phyloP scores from a whole-genome alignment of 2,888 invertebrate genomes.

The Drosophila lacicola region DNA sequence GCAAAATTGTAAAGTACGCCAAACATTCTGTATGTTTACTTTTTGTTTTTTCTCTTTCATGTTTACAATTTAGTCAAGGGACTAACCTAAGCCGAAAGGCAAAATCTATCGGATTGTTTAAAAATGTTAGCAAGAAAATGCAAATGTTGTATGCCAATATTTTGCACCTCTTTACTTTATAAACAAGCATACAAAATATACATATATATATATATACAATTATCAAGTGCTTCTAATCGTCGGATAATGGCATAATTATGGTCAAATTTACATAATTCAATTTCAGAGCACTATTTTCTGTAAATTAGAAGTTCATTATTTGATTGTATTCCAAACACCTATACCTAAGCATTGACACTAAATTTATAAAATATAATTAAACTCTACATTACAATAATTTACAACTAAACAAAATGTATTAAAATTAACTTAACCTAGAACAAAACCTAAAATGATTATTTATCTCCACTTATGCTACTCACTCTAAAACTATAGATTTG shows the following conservation, averaged over 20 bases:
- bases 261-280: slow-evolving; percentile 34
- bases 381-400: slow-evolving; percentile 70
- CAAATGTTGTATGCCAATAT: slow-evolving; percentile 32
- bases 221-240: slow-evolving; percentile 41
- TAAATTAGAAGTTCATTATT: slow-evolving; percentile 74
- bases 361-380: slow-evolving; percentile 65
- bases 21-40: slow-evolving; percentile 20
- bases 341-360: slow-evolving; percentile 53
- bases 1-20: slow-evolving; percentile 37
- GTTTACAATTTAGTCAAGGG: slow-evolving; percentile 11
- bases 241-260: not conserved
- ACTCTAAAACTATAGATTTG: slow-evolving; percentile 59
- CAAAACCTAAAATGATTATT: slow-evolving; percentile 48
- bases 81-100: not conserved
- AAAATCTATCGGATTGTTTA: slow-evolving; percentile 3
- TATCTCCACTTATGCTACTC: slow-evolving; percentile 62
- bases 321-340: slow-evolving; percentile 71
- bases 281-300: slow-evolving; percentile 62
- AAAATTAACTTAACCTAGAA: slow-evolving; percentile 66
- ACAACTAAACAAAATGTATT: slow-evolving; percentile 76
- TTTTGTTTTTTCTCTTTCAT: slow-evolving; percentile 23
- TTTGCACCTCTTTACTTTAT: slow-evolving; percentile 39
- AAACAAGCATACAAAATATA: slow-evolving; percentile 14
- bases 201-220: slow-evolving; percentile 18
- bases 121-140: not conserved